Evolutionary conservation across 2,888 invertebrate species (phyloP).

Genomic region (Orthosia gracilis): DNA sequence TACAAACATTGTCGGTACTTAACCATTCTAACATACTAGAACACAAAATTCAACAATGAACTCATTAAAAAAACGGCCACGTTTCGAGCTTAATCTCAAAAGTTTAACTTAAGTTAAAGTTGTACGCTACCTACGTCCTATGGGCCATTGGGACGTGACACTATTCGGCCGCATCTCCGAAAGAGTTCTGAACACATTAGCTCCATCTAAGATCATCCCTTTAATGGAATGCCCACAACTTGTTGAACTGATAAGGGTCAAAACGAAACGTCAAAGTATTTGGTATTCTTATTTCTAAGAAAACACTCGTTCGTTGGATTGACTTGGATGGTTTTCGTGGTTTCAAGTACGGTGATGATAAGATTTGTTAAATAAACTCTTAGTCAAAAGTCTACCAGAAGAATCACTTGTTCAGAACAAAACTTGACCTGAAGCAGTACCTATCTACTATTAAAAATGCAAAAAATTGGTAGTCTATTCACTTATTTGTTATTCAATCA

Average conservation of each 20-base stretch:
- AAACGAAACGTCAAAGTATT: neutral
- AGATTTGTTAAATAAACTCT: neutral
- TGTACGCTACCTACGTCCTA: conserved; percentile 55
- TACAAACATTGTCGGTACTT: neutral
- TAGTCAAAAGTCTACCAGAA: neutral
- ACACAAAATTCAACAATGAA: conserved; percentile 45
- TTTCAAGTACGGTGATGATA: neutral
- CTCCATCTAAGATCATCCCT: conserved; percentile 54
- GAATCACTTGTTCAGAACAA: neutral
- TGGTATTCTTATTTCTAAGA: conserved; percentile 16
- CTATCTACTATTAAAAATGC: too few species aligned
- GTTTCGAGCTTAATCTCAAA: conserved; percentile 54
- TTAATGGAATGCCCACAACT: conserved; percentile 48
- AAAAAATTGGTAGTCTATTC: too few species aligned
- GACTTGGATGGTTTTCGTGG: neutral
- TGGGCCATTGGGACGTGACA: conserved; percentile 55
- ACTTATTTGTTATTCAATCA: too few species aligned
- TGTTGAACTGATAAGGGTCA: conserved; percentile 41
- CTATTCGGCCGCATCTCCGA: conserved; percentile 48
- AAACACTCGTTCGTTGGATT: conserved; percentile 1
- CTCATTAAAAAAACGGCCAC: conserved; percentile 56
- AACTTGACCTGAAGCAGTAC: neutral
- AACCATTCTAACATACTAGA: conserved; percentile 22
- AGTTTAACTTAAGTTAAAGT: conserved; percentile 54
- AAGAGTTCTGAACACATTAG: conserved; percentile 51